A percentile compares a stretch with the other conserved stretches of the same genome.
phyloP scores from a whole-genome alignment of 2,113 vertebrate species.

The Pseudorhombus dupliciocellatus region DNA sequence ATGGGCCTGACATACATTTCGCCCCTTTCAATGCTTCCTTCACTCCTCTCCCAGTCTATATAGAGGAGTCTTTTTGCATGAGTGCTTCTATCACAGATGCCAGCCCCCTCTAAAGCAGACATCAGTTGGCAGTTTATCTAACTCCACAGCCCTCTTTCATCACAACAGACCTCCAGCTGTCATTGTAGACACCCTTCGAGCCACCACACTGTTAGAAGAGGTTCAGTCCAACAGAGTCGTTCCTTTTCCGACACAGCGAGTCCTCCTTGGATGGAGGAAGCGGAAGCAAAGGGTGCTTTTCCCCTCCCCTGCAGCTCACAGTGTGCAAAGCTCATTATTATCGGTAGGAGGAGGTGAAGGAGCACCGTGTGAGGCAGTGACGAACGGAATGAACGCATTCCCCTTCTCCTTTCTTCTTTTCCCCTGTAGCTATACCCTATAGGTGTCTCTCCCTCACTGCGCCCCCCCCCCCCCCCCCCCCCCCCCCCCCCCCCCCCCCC shows the following conservation, averaged over 20 bases:
- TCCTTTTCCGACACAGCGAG: slow-evolving; percentile 43
- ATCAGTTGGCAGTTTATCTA: slow-evolving; percentile 71
- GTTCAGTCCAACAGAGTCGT: slow-evolving; percentile 60
- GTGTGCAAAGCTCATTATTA: slow-evolving; percentile 66
- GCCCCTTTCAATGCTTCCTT: slow-evolving; percentile 29
- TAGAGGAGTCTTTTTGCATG: slow-evolving; percentile 30
- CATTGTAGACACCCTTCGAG: slow-evolving; percentile 64
- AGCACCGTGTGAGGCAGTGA: slow-evolving; percentile 51
- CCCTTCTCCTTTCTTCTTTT: slow-evolving; percentile 27
- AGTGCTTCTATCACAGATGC: slow-evolving; percentile 53
- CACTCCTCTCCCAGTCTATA: neutral
- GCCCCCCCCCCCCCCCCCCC: slow-evolving; percentile 45
- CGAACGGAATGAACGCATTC: slow-evolving; percentile 40
- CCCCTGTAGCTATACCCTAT: slow-evolving; percentile 4
- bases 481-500: slow-evolving; percentile 2
- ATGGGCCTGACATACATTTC: slow-evolving; percentile 37
- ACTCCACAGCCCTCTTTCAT: slow-evolving; percentile 64
- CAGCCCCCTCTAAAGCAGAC: slow-evolving; percentile 58
- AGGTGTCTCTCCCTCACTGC: slow-evolving; percentile 24
- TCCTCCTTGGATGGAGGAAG: slow-evolving; percentile 56
- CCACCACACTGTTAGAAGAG: slow-evolving; percentile 60
- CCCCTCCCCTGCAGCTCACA: slow-evolving; percentile 57
- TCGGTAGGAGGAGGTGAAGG: slow-evolving; percentile 53
- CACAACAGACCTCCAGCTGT: slow-evolving; percentile 74
- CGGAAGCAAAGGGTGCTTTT: slow-evolving; percentile 61